Evolutionary conservation across 2,888 invertebrate genomes (phyloP).

Genomic region (Tachina fera): DNA sequence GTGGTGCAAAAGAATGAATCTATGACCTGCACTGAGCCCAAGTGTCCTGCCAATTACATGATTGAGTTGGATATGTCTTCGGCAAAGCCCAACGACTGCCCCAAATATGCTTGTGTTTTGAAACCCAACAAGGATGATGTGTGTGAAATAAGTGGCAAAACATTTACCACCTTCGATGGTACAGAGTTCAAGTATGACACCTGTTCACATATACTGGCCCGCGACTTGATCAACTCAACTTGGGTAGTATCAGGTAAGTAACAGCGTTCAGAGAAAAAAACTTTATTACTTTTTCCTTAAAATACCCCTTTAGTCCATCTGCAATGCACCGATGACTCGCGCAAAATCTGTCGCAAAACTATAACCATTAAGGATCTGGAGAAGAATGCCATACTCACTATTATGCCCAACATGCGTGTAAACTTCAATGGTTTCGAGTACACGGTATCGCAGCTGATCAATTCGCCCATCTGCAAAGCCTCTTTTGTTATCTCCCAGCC

Average conservation of each 20-base stretch:
- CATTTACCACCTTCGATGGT: conserved; percentile 91
- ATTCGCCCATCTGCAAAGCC: conserved; percentile 80
- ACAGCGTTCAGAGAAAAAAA: neutral
- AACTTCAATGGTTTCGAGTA: conserved; percentile 87
- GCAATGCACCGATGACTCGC: conserved; percentile 79
- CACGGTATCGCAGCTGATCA: conserved; percentile 80
- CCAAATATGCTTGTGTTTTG: conserved; percentile 87
- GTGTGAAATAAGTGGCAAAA: conserved; percentile 87
- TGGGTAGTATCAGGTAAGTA: conserved; percentile 89
- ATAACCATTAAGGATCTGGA: conserved; percentile 86
- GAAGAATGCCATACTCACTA: conserved; percentile 84
- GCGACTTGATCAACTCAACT: conserved; percentile 86
- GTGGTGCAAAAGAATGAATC: conserved; percentile 76
- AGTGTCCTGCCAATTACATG: conserved; percentile 86
- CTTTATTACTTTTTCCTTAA: neutral
- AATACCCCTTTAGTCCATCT: conserved; percentile 83
- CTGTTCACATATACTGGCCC: conserved; percentile 90
- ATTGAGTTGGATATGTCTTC: conserved; percentile 83
- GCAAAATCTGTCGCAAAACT: conserved; percentile 85
- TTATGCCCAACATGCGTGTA: conserved; percentile 86
- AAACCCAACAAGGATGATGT: conserved; percentile 86
- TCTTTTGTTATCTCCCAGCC: conserved; percentile 88
- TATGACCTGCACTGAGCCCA: conserved; percentile 77
- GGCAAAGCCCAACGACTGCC: conserved; percentile 82
- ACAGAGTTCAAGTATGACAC: conserved; percentile 91